Evolutionary conservation across 2,797 vertebrate species (phyloP).

Genomic region (Micromesistius poutassou): DNA sequence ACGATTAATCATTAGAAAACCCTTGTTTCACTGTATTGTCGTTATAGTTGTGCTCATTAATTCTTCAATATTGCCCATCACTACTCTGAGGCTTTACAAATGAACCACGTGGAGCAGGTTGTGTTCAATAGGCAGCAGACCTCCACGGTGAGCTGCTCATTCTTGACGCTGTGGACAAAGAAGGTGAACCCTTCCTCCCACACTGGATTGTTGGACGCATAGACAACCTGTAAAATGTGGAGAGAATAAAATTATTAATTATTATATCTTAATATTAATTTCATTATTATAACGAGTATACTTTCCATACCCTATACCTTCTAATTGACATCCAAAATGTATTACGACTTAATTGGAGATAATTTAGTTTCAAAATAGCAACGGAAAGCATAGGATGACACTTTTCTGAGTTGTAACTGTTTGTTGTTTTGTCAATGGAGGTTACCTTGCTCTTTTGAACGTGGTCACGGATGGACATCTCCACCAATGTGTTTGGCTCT

Average conservation of each 20-base stretch:
- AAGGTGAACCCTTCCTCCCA: conserved; percentile 93
- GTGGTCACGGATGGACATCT: conserved; percentile 78
- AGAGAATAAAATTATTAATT: conserved; percentile 3
- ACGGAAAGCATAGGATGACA: background rate
- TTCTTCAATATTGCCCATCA: background rate
- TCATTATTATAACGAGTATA: background rate
- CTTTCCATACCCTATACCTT: background rate
- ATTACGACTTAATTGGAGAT: background rate
- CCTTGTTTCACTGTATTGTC: background rate
- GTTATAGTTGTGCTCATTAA: no score
- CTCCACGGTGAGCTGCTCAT: conserved; percentile 82
- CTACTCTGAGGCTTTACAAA: background rate
- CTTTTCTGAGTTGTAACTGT: background rate
- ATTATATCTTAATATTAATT: background rate
- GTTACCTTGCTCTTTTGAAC: conserved; percentile 90
- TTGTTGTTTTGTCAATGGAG: background rate
- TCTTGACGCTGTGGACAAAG: conserved; percentile 79
- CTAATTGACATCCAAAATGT: background rate
- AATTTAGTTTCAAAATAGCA: background rate
- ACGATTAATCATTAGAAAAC: background rate
- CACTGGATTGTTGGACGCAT: conserved; percentile 80
- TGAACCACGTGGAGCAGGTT: background rate
- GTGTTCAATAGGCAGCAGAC: conserved; percentile 54
- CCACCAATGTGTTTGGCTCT: conserved; percentile 82
- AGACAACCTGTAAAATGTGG: conserved; percentile 73